Evolutionary conservation across 2,888 invertebrate species (phyloP).

Genomic region (Lysandra coridon): DNA sequence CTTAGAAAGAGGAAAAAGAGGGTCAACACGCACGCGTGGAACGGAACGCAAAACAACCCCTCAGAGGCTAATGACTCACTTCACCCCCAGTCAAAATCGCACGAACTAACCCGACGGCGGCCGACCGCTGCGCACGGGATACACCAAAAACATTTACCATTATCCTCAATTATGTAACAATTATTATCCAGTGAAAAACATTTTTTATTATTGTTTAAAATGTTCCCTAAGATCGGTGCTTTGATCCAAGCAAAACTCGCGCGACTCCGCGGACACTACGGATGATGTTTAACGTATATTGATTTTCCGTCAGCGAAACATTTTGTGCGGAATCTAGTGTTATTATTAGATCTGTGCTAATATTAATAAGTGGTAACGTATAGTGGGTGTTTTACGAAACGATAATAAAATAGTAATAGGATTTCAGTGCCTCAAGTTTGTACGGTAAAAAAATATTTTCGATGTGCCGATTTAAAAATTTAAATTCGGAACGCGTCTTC

Average conservation of each 20-base stretch:
- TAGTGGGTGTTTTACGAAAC: constrained; percentile 27
- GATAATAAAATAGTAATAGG: neutral
- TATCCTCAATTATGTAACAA: constrained; percentile 67
- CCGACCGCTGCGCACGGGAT: constrained; percentile 56
- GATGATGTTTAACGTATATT: constrained; percentile 57
- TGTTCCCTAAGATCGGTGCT: constrained; percentile 23
- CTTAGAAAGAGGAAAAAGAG: neutral
- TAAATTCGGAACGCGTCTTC: constrained; percentile 9
- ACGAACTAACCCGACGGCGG: constrained; percentile 54
- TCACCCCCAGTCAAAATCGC: constrained; percentile 58
- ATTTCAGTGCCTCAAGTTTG: constrained; percentile 36
- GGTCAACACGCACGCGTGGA: constrained; percentile 45
- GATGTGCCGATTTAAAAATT: constrained; percentile 1
- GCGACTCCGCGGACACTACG: constrained; percentile 37
- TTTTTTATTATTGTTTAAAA: constrained; percentile 27
- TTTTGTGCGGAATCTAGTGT: constrained; percentile 65
- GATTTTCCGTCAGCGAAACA: constrained; percentile 73
- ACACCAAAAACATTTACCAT: constrained; percentile 64
- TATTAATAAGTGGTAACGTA: constrained; percentile 49
- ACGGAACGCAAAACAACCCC: constrained; percentile 70
- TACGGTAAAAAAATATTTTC: constrained; percentile 32
- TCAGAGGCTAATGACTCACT: constrained; percentile 68
- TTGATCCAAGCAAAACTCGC: constrained; percentile 40
- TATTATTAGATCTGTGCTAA: constrained; percentile 60
- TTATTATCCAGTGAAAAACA: constrained; percentile 36